These are phyloP conservation scores for Lordiphosa clarofinis DNA, from an alignment of 1,140 invertebrate genomes.

Conservation along the genomic window DNA sequence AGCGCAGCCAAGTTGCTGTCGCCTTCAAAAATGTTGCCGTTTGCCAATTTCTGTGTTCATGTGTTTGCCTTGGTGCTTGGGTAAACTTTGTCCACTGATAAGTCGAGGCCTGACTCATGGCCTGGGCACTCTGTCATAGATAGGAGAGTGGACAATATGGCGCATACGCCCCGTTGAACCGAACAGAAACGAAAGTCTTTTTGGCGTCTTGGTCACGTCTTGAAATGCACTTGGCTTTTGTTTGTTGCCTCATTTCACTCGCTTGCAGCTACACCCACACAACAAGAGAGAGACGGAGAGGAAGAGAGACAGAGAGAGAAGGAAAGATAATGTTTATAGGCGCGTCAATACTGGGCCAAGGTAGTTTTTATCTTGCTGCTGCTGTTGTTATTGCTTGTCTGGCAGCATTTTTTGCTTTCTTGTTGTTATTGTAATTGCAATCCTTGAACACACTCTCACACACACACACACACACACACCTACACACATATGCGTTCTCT, in stretches of 20 bases:
- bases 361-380: constrained; percentile 69
- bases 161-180: constrained; percentile 55
- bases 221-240: constrained; percentile 55
- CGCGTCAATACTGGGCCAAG: constrained; percentile 75
- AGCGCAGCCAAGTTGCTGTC: constrained; percentile 18
- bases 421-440: constrained; percentile 62
- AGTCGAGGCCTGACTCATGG: constrained; percentile 30
- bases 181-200: constrained; percentile 39
- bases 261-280: constrained; percentile 34
- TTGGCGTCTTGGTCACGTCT: constrained; percentile 63
- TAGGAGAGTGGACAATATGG: constrained; percentile 36
- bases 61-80: constrained; percentile 48
- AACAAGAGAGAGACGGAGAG: constrained; percentile 4
- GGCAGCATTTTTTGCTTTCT: constrained; percentile 26
- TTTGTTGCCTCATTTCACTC: constrained; percentile 46
- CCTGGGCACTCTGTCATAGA: constrained; percentile 23
- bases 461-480: constrained; percentile 13
- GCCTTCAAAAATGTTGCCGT: constrained; percentile 1
- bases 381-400: constrained; percentile 27
- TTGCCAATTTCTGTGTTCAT: no score
- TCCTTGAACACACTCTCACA: constrained; percentile 55
- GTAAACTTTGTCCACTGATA: constrained; percentile 72
- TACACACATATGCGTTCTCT: constrained; percentile 10
- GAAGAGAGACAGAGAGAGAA: no score
- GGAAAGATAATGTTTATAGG: constrained; percentile 50